A percentile compares a stretch with the other conserved stretches of the same genome.
Evolutionary conservation across 2,797 vertebrate species (phyloP).

Genomic region (Chelon labrosus): DNA sequence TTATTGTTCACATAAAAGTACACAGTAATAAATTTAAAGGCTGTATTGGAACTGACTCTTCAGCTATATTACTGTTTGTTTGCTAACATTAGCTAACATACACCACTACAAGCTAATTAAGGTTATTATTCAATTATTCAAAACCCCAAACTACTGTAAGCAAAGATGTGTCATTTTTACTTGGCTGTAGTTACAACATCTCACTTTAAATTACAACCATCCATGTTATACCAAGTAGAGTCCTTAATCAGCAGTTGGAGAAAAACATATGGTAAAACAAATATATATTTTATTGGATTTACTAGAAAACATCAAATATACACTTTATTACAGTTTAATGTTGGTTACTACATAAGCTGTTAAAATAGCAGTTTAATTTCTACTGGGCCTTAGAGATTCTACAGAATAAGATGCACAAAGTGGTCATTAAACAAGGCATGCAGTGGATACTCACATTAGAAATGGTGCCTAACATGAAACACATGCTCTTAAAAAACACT

Average conservation of each 20-base stretch:
- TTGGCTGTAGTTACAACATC: too few species aligned
- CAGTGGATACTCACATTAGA: conserved; percentile 62
- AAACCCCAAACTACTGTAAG: too few species aligned
- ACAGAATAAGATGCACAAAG: conserved; percentile 54
- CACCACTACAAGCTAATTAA: too few species aligned
- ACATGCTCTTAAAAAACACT: conserved; percentile 61
- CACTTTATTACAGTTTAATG: conserved; percentile 60
- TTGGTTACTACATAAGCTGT: conserved; percentile 40
- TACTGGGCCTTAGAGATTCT: conserved; percentile 20
- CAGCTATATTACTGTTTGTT: too few species aligned
- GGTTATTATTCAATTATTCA: too few species aligned
- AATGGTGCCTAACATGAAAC: conserved; percentile 74
- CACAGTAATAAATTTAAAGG: too few species aligned
- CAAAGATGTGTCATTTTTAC: too few species aligned
- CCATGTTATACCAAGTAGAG: background rate
- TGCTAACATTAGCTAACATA: too few species aligned
- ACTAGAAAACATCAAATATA: conserved; percentile 70
- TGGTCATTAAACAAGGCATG: conserved; percentile 73
- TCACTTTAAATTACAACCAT: background rate
- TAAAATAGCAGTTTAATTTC: conserved; percentile 35
- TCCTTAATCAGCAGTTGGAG: conserved; percentile 13
- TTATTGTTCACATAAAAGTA: too few species aligned
- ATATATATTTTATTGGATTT: conserved; percentile 60
- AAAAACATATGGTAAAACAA: conserved; percentile 24
- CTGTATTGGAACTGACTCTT: too few species aligned